Evolutionary conservation across 2,888 invertebrate genomes (phyloP).

Genomic region (Orchestes rusci): DNA sequence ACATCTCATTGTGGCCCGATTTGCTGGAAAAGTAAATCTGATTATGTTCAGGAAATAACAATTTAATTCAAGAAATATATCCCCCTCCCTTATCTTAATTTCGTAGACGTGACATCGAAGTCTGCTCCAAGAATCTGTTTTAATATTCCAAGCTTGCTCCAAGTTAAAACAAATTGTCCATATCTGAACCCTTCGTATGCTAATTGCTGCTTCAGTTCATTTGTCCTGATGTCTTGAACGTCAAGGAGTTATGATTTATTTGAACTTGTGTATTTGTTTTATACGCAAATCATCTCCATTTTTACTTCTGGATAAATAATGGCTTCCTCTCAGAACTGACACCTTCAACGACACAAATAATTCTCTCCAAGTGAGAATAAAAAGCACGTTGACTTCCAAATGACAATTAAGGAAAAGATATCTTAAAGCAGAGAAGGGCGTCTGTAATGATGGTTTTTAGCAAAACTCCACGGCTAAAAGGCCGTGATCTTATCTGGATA

Average conservation of each 20-base stretch:
- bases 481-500: constrained; percentile 14
- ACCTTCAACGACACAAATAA: constrained; percentile 21
- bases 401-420: constrained; percentile 19
- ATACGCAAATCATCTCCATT: too few species aligned
- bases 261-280: too few species aligned
- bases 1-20: too few species aligned
- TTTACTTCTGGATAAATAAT: too few species aligned
- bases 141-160: constrained; percentile 47
- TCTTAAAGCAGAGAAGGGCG: constrained; percentile 9
- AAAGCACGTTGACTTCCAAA: constrained; percentile 23
- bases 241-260: too few species aligned
- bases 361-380: constrained; percentile 14
- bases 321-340: too few species aligned
- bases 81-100: constrained; percentile 43
- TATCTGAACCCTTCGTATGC: constrained; percentile 44
- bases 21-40: too few species aligned
- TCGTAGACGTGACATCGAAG: constrained; percentile 43
- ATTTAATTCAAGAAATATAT: too few species aligned
- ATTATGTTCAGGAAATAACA: too few species aligned
- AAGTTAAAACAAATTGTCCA: constrained; percentile 41
- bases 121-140: constrained; percentile 42
- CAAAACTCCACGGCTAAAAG: constrained; percentile 9
- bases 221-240: constrained; percentile 25
- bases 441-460: constrained; percentile 18
- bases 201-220: constrained; percentile 42